Evolutionary conservation across 2,888 invertebrate species (phyloP).

Genomic region (Eilema depressum): DNA sequence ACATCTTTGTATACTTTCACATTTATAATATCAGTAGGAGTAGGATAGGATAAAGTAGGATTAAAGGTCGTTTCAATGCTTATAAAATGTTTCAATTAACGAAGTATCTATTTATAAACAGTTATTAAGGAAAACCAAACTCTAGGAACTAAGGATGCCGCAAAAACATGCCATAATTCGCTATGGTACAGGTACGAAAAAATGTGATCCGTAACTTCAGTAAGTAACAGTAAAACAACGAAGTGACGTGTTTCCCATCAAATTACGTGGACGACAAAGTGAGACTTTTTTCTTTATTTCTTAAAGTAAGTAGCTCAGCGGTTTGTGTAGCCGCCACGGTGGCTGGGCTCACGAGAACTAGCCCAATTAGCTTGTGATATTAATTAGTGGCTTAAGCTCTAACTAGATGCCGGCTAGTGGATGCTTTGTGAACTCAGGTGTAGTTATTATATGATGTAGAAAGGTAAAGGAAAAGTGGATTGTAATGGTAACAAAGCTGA

Average conservation of each 20-base stretch:
- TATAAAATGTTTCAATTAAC: neutral
- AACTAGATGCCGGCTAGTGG: conserved; percentile 33
- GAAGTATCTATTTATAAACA: neutral
- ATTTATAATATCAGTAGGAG: too few relatives aligned
- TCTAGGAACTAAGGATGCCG: conserved; percentile 21
- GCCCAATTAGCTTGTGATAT: conserved; percentile 66
- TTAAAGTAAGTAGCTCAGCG: conserved; percentile 36
- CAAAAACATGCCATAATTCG: conserved; percentile 46
- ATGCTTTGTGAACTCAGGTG: conserved; percentile 12
- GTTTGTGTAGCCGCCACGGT: conserved; percentile 55
- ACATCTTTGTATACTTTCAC: too few relatives aligned
- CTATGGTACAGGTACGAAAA: conserved; percentile 40
- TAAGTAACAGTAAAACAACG: conserved; percentile 49
- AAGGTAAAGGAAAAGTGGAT: conserved; percentile 9
- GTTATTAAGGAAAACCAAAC: conserved; percentile 29
- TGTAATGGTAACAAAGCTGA: conserved; percentile 2
- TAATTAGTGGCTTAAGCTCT: conserved; percentile 67
- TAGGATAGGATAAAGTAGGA: too few relatives aligned
- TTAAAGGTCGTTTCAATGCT: neutral
- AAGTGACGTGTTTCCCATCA: conserved; percentile 55
- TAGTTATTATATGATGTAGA: conserved; percentile 9
- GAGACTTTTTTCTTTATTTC: conserved; percentile 60
- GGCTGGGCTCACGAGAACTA: conserved; percentile 65
- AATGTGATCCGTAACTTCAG: conserved; percentile 48
- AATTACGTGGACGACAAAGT: conserved; percentile 56